Percentiles rank a stretch among this genome's conserved stretches.
Evolutionary conservation across 2,797 vertebrate species (phyloP).

Genomic region (Tapera naevia): DNA sequence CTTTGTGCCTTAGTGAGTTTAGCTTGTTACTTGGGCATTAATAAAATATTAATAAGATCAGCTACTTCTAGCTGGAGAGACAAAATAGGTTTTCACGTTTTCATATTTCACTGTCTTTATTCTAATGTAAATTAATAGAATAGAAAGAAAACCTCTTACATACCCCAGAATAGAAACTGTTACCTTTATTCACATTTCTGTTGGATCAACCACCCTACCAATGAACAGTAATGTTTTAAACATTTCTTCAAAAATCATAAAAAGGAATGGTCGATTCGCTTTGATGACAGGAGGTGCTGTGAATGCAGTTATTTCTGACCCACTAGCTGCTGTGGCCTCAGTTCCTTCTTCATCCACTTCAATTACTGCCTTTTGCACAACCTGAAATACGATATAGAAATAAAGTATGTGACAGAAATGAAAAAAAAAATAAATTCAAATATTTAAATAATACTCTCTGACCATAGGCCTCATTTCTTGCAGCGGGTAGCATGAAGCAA

Average conservation of each 20-base stretch:
- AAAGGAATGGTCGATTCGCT: conserved; percentile 87
- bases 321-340: conserved; percentile 79
- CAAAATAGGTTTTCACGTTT: not conserved
- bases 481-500: not conserved
- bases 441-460: not conserved
- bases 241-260: conserved; percentile 89
- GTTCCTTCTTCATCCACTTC: conserved; percentile 90
- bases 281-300: conserved; percentile 79
- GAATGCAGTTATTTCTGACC: conserved; percentile 80
- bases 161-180: not conserved
- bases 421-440: too few species aligned
- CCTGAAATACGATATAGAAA: conserved; percentile 67
- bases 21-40: not conserved
- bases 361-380: conserved; percentile 88
- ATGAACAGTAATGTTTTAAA: conserved; percentile 87
- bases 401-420: not conserved
- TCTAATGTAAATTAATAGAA: conserved; percentile 7
- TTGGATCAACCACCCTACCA: conserved; percentile 89
- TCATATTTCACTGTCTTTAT: not conserved
- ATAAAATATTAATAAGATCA: not conserved
- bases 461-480: not conserved
- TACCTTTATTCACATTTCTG: conserved; percentile 65
- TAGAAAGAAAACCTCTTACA: not conserved
- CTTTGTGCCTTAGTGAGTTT: not conserved
- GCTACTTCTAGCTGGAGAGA: not conserved